phyloP scores from a whole-genome alignment of 2,113 vertebrate species.

The Hiodon tergisus region DNA sequence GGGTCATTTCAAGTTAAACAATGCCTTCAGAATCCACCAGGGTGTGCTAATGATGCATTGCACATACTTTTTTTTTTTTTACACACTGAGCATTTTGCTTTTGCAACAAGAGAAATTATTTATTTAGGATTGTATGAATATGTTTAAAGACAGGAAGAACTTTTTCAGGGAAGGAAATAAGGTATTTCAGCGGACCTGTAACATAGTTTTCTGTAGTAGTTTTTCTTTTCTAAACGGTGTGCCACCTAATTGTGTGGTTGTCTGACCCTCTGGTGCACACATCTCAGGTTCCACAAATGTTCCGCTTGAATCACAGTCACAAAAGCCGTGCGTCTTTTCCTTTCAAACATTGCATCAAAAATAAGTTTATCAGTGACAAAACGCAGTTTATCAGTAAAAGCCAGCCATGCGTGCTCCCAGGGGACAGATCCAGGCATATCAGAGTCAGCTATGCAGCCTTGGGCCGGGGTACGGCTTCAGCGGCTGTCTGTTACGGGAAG shows the following conservation, averaged over 20 bases:
- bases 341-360: conserved; percentile 29
- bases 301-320: conserved; percentile 30
- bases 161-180: conserved; percentile 39
- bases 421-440: neutral
- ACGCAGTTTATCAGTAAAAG: too few species aligned
- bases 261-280: conserved; percentile 18
- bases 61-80: too few species aligned
- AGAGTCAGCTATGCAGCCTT: conserved; percentile 24
- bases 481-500: conserved; percentile 63
- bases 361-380: neutral
- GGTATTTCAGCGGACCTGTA: conserved; percentile 34
- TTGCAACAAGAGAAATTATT: neutral
- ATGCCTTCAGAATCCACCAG: conserved; percentile 51
- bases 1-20: neutral
- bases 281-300: conserved; percentile 28
- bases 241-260: neutral
- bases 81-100: too few species aligned
- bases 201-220: conserved; percentile 27
- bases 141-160: conserved; percentile 24
- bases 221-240: conserved; percentile 29
- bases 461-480: conserved; percentile 39
- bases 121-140: conserved; percentile 25
- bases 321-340: conserved; percentile 21
- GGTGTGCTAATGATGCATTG: conserved; percentile 55
- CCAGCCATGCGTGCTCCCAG: neutral